Evolutionary conservation across 1,140 invertebrate genomes (phyloP).

Genomic region (Mamestra configurata): DNA sequence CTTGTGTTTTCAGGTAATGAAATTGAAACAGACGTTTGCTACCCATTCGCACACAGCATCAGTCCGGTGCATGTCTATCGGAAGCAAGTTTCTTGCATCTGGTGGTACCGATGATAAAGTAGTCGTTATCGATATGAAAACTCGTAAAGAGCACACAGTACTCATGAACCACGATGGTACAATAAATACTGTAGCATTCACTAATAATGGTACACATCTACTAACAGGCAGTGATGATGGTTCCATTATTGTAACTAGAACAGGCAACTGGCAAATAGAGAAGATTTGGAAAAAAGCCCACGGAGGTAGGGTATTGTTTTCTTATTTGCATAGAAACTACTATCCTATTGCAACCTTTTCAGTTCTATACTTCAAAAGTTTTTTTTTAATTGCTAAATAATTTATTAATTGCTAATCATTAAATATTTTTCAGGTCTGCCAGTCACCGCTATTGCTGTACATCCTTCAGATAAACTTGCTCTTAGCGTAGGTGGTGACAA

Average conservation of each 20-base stretch:
- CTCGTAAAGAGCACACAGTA: slow-evolving; percentile 92
- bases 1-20: slow-evolving; percentile 71
- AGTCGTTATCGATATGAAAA: slow-evolving; percentile 94
- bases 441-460: slow-evolving; percentile 92
- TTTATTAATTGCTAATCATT: neutral
- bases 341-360: neutral
- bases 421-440: slow-evolving; percentile 85
- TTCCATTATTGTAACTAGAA: slow-evolving; percentile 93
- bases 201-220: slow-evolving; percentile 92
- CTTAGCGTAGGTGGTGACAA: slow-evolving; percentile 95
- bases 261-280: slow-evolving; percentile 95
- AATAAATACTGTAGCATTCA: slow-evolving; percentile 93
- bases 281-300: slow-evolving; percentile 93
- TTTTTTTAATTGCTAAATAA: too few relatives aligned
- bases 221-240: slow-evolving; percentile 96
- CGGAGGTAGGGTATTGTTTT: slow-evolving; percentile 84
- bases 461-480: slow-evolving; percentile 96
- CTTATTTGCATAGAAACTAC: neutral
- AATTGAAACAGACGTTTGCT: slow-evolving; percentile 93
- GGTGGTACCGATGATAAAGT: slow-evolving; percentile 97
- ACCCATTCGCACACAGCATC: slow-evolving; percentile 95
- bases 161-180: slow-evolving; percentile 95
- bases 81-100: slow-evolving; percentile 94
- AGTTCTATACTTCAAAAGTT: too few relatives aligned
- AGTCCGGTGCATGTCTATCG: slow-evolving; percentile 91